Evolutionary conservation across 2,113 vertebrate species (phyloP), one percentile per base, ranked within the genome.

Genomic region (Myrmecobius fasciatus): DNA sequence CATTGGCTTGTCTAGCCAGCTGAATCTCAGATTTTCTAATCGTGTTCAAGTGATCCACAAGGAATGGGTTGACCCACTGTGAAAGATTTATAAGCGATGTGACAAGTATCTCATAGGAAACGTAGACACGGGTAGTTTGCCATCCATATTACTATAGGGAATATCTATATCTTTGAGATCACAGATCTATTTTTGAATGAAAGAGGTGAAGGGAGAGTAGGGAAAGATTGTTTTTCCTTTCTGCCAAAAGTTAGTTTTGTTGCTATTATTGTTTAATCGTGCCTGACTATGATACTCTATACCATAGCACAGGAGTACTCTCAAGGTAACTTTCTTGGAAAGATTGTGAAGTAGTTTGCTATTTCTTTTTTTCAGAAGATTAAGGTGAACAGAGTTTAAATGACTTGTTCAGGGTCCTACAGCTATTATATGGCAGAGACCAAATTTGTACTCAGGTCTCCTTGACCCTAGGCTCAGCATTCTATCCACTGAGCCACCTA

Each of bases 21-120:
- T 95, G 17, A 94, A 95, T 75, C 22, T 96, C 92, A 96, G 91
- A 36, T 96, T 25, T 20, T 25, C 0, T 43, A 25, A 3, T 46
- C 51, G 60, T 36, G 47, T 56, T 26, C 25, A 90, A 43, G 14
- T 43, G 67, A 83, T 83, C 67, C n/a, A 24, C n/a, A 83, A 83
- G n/a, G 67, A 83, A 83, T 83, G 67, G 67, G n/a, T 43, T 83
- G n/a, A 43, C 67, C 67, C n/a, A 83, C n/a, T 83, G n/a, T 22
- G n/a, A 43, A 83, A 83, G 67, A 83, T 43, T 43, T 43, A 43
- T 83, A 83, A 43, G 20, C 20, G 67, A 43, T 83, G 20, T 83
- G 31, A 75, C 67, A 83, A 43, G 67, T 43, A n/a, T 24, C 67
- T 83, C n/a, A 22, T 20, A 83, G n/a, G 67, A 83, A 8, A n/a